Percentiles rank a stretch among this genome's conserved stretches.
These are phyloP conservation scores for Pogoniulus pusillus DNA, from an alignment of 2,797 vertebrate species.

Conservation along the genomic window DNA sequence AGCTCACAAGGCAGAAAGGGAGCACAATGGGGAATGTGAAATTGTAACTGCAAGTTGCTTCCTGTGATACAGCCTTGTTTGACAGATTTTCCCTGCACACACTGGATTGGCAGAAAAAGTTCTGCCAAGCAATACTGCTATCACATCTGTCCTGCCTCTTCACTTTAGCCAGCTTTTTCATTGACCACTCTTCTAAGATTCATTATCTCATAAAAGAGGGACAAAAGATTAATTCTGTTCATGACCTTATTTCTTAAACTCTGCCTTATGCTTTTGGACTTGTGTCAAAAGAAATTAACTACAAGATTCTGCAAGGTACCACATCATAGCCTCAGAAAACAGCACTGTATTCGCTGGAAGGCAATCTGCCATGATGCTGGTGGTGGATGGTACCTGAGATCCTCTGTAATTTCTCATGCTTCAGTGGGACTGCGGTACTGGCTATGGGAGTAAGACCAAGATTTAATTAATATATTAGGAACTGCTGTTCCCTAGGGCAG, in stretches of 20 bases:
- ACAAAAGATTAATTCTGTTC: background rate
- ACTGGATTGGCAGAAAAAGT: background rate
- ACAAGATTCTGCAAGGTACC: background rate
- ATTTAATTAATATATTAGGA: fast-evolving
- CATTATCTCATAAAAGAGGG: background rate
- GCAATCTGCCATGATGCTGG: fast-evolving
- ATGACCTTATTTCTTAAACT: background rate
- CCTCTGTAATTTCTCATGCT: background rate
- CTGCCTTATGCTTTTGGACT: background rate
- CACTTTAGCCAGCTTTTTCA: background rate
- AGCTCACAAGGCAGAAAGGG: background rate
- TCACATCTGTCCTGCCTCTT: background rate
- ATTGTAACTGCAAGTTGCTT: background rate
- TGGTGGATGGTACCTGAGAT: background rate
- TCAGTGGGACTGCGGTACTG: background rate
- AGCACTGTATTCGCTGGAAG: fast-evolving
- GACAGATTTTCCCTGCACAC: background rate
- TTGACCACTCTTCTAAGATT: background rate
- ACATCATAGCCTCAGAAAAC: background rate
- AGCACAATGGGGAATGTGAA: background rate
- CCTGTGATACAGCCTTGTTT: background rate
- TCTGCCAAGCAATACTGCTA: fast-evolving
- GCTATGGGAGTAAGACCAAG: background rate
- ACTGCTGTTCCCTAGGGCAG: background rate
- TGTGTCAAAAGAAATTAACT: background rate